Base-by-base conservation (phyloP, 2,797 vertebrate species). In the Pipistrellus kuhlii region DNA sequence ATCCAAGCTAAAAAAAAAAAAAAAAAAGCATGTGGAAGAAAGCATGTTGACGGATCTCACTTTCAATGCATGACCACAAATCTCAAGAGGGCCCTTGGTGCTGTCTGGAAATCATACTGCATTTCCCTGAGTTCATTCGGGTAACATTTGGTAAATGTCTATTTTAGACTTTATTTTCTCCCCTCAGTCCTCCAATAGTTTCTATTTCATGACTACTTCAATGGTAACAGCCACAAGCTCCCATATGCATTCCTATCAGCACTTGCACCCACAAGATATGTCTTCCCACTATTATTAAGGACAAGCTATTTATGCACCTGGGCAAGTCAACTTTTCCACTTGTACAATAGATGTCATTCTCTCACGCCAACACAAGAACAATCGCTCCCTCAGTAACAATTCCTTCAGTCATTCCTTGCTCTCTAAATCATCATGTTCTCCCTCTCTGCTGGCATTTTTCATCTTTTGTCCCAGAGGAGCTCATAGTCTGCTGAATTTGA, bases 401-500 rank as follows among this genome's bases (percentile, higher is more conserved):
- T 51, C 27, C 23, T 64, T 57, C 11, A 8, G 3, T 59, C 8
- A 64, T 30, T 51, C 20, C n/a, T 91, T 21, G 0, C 2, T 55
- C 1, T 87, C 62, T 77, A 4, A 85, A 73, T 80, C 85, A 57
- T 64, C 5, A 27, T 14, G 10, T 81, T 71, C 18, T 85, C n/a
- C 18, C 18, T 85, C 20, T 77, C 68, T 23, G 46, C 5, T 18
- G 3, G 21, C 62, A n/a, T 44, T 78, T 78, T 48, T 41, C 35
- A 53, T 69, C 62, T 55, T 55, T 55, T 88, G 6, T 4, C 9
- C 5, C 15, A 10, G 9, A 90, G 12, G 57, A 83, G 20, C 10
- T 64, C 57, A 77, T 17, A 66, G 64, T 71, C 21, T 88, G 27
- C 30, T 85, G 69, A 88, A 35, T 95, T 38, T 71, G 72, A 90